These are phyloP conservation scores for Hypanus sabinus DNA, from an alignment of 2,113 vertebrate genomes.

Conservation along the genomic window DNA sequence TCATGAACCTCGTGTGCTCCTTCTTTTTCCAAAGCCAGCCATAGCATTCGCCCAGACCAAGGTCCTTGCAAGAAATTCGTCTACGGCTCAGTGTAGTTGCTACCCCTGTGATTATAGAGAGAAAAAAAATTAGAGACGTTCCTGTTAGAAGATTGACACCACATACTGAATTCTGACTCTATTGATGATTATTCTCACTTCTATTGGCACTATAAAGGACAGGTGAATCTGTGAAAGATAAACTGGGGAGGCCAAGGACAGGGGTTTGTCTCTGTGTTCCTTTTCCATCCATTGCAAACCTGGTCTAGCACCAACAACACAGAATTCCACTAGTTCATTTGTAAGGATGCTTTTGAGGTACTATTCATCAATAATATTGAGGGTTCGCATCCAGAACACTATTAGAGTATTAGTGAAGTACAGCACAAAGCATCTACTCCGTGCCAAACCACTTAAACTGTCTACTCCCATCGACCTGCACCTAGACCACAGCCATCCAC, in stretches of 20 bases:
- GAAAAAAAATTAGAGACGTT: background rate
- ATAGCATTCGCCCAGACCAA: constrained; percentile 76
- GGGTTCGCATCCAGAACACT: background rate
- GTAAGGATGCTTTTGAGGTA: background rate
- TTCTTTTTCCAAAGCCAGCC: constrained; percentile 92
- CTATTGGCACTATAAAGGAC: background rate
- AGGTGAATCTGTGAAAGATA: background rate
- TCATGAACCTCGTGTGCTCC: constrained; percentile 69
- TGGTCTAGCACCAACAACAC: background rate
- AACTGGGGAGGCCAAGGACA: background rate
- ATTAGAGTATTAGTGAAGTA: too few species aligned
- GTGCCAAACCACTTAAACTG: too few species aligned
- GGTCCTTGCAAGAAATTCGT: constrained; percentile 82
- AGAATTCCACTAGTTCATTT: background rate
- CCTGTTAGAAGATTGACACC: background rate
- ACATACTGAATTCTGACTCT: background rate
- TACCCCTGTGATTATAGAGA: background rate
- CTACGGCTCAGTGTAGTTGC: constrained; percentile 68
- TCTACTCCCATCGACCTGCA: too few species aligned
- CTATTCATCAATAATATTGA: background rate
- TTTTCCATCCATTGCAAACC: background rate
- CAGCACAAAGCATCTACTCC: too few species aligned
- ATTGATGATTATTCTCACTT: background rate
- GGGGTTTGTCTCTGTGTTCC: background rate
- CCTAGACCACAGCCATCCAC: too few species aligned